phyloP scores from a whole-genome alignment of 2,888 invertebrate species.

The Meloe dianella region DNA sequence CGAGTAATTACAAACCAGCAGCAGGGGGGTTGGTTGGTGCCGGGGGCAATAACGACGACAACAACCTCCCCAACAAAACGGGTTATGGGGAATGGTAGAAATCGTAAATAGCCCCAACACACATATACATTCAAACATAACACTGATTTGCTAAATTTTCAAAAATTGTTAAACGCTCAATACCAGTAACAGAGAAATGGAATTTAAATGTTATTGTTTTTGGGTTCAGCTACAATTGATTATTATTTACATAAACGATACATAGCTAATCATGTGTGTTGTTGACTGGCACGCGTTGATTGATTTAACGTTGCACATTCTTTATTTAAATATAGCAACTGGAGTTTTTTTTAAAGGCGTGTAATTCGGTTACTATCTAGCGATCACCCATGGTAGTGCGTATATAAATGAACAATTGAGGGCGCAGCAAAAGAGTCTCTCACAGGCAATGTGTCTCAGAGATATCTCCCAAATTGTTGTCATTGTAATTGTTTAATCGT shows the following conservation, averaged over 20 bases:
- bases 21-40: constrained; percentile 36
- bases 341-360: background rate
- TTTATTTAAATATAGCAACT: background rate
- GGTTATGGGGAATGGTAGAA: background rate
- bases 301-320: constrained; percentile 34
- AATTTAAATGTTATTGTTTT: constrained; percentile 52
- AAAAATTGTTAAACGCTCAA: no score
- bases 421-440: background rate
- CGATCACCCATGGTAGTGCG: background rate
- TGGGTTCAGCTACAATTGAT: constrained; percentile 48
- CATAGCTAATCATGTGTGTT: constrained; percentile 50
- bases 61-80: constrained; percentile 5
- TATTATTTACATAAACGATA: constrained; percentile 48
- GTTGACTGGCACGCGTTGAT: constrained; percentile 45
- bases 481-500: constrained; percentile 47
- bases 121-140: background rate
- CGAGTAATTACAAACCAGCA: constrained; percentile 42
- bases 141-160: constrained; percentile 4
- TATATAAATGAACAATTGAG: no score
- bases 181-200: background rate
- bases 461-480: constrained; percentile 38
- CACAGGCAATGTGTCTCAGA: constrained; percentile 31
- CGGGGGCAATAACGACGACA: constrained; percentile 14
- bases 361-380: background rate
- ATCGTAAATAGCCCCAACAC: background rate